A percentile compares a stretch with the other conserved stretches of the same genome.
Evolutionary conservation across 2,888 invertebrate species (phyloP).

Genomic region (Stenodema calcarata): DNA sequence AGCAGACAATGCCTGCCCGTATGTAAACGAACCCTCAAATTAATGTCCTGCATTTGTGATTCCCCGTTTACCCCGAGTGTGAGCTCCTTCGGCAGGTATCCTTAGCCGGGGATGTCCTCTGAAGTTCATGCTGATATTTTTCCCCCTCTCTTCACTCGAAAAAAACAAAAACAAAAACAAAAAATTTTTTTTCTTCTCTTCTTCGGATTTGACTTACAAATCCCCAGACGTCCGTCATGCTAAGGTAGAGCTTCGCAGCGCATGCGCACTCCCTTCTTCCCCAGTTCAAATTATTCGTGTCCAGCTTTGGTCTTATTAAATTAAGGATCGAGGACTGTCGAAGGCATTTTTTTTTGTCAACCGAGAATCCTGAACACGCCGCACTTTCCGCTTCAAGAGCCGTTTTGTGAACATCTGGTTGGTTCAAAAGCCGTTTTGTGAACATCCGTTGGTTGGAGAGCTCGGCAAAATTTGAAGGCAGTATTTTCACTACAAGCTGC

Average conservation of each 20-base stretch:
- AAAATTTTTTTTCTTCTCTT: neutral
- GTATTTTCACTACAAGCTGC: too few relatives aligned
- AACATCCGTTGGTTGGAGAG: too few relatives aligned
- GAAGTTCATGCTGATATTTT: constrained; percentile 3
- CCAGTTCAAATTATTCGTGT: neutral
- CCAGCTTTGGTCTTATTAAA: constrained; percentile 29
- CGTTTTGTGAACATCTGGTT: too few relatives aligned
- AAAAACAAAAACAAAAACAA: neutral
- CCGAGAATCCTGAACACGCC: too few relatives aligned
- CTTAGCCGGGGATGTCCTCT: neutral
- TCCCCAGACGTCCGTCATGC: constrained; percentile 37
- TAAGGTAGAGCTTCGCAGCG: neutral
- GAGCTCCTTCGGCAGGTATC: constrained; percentile 26
- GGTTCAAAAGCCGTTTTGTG: too few relatives aligned
- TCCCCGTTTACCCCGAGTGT: constrained; percentile 41
- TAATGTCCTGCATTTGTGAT: constrained; percentile 51
- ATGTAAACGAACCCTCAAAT: constrained; percentile 51
- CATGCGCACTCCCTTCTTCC: neutral
- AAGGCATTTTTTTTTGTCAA: too few relatives aligned
- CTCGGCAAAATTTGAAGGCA: too few relatives aligned
- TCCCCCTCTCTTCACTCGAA: neutral
- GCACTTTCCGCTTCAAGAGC: too few relatives aligned
- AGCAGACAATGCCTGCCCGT: constrained; percentile 47
- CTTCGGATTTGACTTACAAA: constrained; percentile 44
- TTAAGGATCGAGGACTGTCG: neutral